Evolutionary conservation across 30 jellyfish, hydroid and myxozoan species (phyloP).

Genomic region (Euphysa ruthae): DNA sequence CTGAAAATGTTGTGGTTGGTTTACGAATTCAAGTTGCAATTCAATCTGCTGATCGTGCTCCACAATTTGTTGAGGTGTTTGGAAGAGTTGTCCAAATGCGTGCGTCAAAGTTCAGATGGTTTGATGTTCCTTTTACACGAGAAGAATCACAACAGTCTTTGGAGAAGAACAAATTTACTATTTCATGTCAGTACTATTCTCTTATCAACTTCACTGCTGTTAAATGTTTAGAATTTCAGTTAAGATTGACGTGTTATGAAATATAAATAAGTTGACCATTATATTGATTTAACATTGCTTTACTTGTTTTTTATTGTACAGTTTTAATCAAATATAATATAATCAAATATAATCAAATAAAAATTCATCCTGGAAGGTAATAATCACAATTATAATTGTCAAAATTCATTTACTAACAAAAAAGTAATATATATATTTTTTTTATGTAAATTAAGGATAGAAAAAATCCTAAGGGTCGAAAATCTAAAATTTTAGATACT

Average conservation of each 20-base stretch:
- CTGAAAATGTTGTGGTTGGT: constrained; percentile 75
- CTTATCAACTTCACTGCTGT: no score
- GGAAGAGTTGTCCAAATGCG: constrained; percentile 68
- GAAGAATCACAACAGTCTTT: constrained; percentile 41
- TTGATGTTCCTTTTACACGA: constrained; percentile 77
- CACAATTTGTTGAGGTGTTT: constrained; percentile 69
- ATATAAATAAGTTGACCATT: no score
- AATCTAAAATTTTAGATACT: no score
- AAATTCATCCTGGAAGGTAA: no score
- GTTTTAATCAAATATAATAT: no score
- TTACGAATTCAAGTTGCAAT: constrained; percentile 79
- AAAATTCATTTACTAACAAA: no score
- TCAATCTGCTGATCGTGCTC: constrained; percentile 70
- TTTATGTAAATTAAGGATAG: no score
- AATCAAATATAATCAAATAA: no score
- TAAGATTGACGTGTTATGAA: no score
- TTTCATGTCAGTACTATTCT: constrained; percentile 75
- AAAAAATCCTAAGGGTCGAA: no score
- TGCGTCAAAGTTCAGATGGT: constrained; percentile 77
- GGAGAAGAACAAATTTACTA: constrained; percentile 60
- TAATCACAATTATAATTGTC: no score
- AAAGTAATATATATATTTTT: no score
- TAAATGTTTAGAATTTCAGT: neutral
- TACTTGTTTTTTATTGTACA: neutral
- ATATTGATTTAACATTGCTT: neutral